Evolutionary conservation across 2,113 vertebrate species (phyloP).

Genomic region (Cheilinus undulatus): DNA sequence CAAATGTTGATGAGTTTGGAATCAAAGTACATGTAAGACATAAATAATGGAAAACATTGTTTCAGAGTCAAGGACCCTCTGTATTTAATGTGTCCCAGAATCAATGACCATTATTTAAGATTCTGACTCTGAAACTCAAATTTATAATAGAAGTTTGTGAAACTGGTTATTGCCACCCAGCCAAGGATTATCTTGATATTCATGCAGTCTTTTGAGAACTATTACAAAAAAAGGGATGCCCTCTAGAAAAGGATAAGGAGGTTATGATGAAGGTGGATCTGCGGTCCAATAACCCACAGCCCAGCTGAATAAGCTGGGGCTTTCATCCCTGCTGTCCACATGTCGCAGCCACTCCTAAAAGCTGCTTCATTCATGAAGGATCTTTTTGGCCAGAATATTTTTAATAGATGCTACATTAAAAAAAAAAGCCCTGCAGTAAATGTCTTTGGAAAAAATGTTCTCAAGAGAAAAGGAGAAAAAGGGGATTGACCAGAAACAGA

Average conservation of each 20-base stretch:
- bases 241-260: background rate
- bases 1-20: background rate
- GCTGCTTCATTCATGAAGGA: constrained; percentile 28
- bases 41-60: background rate
- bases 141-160: constrained; percentile 5
- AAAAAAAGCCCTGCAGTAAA: background rate
- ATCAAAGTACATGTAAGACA: background rate
- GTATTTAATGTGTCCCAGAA: constrained; percentile 6
- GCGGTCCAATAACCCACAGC: constrained; percentile 15
- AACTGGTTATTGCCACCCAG: constrained; percentile 11
- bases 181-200: background rate
- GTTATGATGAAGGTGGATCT: constrained; percentile 24
- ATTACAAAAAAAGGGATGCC: constrained; percentile 32
- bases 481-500: background rate
- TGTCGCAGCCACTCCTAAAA: constrained; percentile 34
- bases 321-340: constrained; percentile 43
- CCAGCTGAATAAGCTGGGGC: constrained; percentile 15
- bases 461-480: background rate
- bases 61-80: background rate
- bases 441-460: constrained; percentile 8
- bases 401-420: constrained; percentile 38
- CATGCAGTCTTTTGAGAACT: constrained; percentile 18
- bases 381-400: constrained; percentile 28
- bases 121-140: background rate
- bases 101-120: background rate